A percentile compares a stretch with the other conserved stretches of the same genome.
Conservation (phyloP, 2,113 vertebrate genomes). For the Elephas maximus region DNA sequence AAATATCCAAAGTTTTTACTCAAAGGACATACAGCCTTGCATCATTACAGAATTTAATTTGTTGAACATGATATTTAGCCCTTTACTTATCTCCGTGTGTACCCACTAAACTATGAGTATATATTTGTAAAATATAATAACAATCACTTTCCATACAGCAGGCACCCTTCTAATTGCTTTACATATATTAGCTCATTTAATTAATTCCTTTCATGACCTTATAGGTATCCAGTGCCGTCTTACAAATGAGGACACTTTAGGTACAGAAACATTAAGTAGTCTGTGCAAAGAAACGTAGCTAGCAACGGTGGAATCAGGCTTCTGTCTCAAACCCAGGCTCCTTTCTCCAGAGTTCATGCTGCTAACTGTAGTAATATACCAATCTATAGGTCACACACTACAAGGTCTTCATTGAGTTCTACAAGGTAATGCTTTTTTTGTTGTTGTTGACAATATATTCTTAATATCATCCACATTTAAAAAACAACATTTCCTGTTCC, state of each 20-base stretch:
- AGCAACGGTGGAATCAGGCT: neutral
- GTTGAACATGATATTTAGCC: neutral
- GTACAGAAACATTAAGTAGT: neutral
- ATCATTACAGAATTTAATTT: neutral
- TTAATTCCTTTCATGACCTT: neutral
- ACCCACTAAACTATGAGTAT: neutral
- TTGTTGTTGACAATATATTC: neutral
- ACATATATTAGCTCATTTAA: neutral
- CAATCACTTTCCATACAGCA: neutral
- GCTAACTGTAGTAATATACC: neutral
- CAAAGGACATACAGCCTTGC: neutral
- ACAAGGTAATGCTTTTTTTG: neutral
- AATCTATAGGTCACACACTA: neutral
- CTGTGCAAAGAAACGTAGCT: neutral
- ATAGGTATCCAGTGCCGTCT: neutral
- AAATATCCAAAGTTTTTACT: neutral
- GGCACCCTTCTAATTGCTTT: neutral
- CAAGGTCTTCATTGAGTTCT: neutral
- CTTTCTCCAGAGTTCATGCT: neutral
- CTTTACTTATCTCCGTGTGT: neutral
- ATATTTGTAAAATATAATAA: slow-evolving; percentile 33
- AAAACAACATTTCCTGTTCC: neutral
- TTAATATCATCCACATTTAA: neutral
- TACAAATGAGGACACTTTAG: neutral
- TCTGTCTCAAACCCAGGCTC: neutral